These are phyloP conservation scores for Amphiprion ocellaris DNA, from an alignment of 2,113 vertebrate species.

Conservation along the genomic window DNA sequence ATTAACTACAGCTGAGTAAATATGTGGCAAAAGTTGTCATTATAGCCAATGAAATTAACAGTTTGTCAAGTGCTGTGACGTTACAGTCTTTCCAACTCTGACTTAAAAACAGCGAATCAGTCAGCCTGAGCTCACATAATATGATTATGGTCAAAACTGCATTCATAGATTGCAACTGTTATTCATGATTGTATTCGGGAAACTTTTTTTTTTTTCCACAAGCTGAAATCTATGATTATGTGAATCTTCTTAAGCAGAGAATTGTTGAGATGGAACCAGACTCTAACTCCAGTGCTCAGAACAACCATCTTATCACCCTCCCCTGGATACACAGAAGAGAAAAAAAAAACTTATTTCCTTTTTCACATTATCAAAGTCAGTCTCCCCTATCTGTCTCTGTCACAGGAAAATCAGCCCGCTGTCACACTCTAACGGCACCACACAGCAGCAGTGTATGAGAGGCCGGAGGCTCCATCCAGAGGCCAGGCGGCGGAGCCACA, in stretches of 20 bases:
- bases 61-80: background rate
- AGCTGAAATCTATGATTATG: constrained; percentile 33
- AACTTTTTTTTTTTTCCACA: background rate
- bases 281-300: constrained; percentile 13
- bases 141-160: background rate
- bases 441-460: constrained; percentile 10
- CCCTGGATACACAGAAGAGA: constrained; percentile 34
- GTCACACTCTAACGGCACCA: constrained; percentile 5
- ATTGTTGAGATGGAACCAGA: constrained; percentile 18
- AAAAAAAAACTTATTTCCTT: constrained; percentile 47
- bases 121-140: background rate
- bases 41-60: background rate
- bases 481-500: constrained; percentile 55
- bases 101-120: background rate
- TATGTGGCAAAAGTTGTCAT: constrained; percentile 3
- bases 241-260: constrained; percentile 20
- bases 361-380: constrained; percentile 65
- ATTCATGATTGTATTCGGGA: constrained; percentile 10
- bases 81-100: constrained; percentile 2
- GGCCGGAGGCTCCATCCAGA: constrained; percentile 64
- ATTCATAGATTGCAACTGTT: background rate
- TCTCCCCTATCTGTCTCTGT: constrained; percentile 59
- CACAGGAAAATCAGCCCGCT: constrained; percentile 50
- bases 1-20: constrained; percentile 19
- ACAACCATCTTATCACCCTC: constrained; percentile 54